These are phyloP conservation scores for Chaetorhynchus papuensis DNA, from an alignment of 2,113 vertebrate species.

Conservation along the genomic window DNA sequence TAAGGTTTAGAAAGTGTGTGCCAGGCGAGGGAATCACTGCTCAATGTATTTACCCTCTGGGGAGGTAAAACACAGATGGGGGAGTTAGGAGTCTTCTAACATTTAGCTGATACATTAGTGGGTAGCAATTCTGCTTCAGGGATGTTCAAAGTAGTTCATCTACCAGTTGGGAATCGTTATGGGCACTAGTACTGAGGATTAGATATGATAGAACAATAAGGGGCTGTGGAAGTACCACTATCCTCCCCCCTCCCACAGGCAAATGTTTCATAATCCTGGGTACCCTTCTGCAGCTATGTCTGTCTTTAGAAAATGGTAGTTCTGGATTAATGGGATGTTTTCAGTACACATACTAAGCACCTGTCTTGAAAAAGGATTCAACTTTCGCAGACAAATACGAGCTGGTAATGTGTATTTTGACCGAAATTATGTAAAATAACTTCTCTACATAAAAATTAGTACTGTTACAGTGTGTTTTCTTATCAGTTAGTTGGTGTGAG, in stretches of 20 bases:
- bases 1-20: constrained; percentile 76
- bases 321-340: background rate
- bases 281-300: background rate
- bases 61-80: constrained; percentile 80
- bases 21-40: constrained; percentile 73
- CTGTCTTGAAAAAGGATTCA: background rate
- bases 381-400: background rate
- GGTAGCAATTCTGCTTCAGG: constrained; percentile 58
- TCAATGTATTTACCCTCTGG: constrained; percentile 76
- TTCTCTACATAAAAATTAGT: background rate
- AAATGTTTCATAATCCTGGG: background rate
- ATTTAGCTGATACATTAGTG: constrained; percentile 73
- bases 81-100: constrained; percentile 73
- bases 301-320: background rate
- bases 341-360: background rate
- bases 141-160: constrained; percentile 50
- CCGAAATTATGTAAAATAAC: background rate
- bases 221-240: background rate
- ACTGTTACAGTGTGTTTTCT: background rate
- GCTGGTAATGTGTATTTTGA: background rate
- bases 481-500: background rate
- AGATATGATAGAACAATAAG: constrained; percentile 44
- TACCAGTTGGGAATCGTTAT: constrained; percentile 38
- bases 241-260: background rate
- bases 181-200: constrained; percentile 13